Evolutionary conservation across 2,888 invertebrate genomes (phyloP), one percentile per base, ranked within the genome.

Genomic region (Smittia sp.): DNA sequence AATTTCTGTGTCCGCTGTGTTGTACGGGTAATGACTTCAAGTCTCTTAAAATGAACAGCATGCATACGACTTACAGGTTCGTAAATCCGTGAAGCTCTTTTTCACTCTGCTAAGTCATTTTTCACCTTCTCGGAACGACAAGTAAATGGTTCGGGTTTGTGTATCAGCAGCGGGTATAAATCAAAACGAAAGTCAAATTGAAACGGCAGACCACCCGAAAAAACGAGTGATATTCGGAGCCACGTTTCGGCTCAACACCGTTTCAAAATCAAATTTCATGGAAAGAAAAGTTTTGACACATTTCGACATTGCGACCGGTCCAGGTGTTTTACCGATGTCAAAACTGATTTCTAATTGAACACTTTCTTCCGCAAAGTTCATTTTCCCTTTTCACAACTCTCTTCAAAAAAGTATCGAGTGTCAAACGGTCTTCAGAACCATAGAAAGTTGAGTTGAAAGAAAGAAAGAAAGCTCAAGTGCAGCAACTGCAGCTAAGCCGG

Each of bases 281-380:
- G n/a, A n/a, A n/a, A n/a, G n/a, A n/a, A 32, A 32, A 32, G 32
- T 32, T 32, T 46, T 11, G 39, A 39, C 39, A 39, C 46, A 15
- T 46, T 46, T 46, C 15, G n/a, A 46, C 4, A 15, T 46, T 46
- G 46, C n/a, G 46, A 13, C 46, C 46, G 4, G 13, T 46, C 46
- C 46, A 46, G 46, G 46, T 46, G 46, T 46, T 11, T 46, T 46
- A n/a, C 46, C n/a, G n/a, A n/a, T n/a, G n/a, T n/a, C n/a, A n/a
- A n/a, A n/a, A n/a, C n/a, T n/a, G 11, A 2, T 46, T 46, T 46
- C 46, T 46, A 15, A 3, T 3, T 15, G 4, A 46, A 46, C 13
- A 13, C 46, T 46, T 46, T 46, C 46, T 46, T 46, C 46, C 46
- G 3, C 13, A 11, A 46, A 46, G n/a, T 46, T 13, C n/a, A 32